Evolutionary conservation across 1,140 invertebrate genomes (phyloP).

Genomic region (Meteorus sp.): DNA sequence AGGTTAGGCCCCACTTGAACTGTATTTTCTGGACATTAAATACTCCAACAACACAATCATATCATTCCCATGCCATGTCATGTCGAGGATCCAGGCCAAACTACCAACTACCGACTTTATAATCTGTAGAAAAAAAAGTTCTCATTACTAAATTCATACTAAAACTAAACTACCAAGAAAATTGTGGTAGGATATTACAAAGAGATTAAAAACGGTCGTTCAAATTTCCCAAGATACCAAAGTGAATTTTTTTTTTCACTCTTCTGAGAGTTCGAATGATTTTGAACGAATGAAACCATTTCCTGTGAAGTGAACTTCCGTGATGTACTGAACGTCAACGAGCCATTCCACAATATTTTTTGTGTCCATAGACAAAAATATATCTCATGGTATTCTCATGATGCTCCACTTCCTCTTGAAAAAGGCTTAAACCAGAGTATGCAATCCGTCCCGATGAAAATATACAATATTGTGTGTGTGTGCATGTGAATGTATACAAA

Average conservation of each 20-base stretch:
- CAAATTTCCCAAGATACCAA: too few relatives aligned
- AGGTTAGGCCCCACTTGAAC: too few relatives aligned
- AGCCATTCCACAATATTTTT: background rate
- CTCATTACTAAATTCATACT: background rate
- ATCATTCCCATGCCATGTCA: constrained; percentile 33
- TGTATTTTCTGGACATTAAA: constrained; percentile 29
- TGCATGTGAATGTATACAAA: background rate
- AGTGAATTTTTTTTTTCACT: too few relatives aligned
- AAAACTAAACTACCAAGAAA: background rate
- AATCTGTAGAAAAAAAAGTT: background rate
- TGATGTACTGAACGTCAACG: background rate
- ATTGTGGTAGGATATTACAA: background rate
- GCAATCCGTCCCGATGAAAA: constrained; percentile 22
- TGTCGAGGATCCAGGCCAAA: background rate
- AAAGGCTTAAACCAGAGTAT: constrained; percentile 23
- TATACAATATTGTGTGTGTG: background rate
- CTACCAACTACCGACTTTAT: background rate
- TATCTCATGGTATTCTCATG: background rate
- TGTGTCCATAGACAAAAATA: constrained; percentile 2
- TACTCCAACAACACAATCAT: constrained; percentile 31
- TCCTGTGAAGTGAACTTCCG: background rate
- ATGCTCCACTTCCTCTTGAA: constrained; percentile 16
- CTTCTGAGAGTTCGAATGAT: background rate
- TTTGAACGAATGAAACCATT: background rate
- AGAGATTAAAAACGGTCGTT: background rate